A percentile compares a stretch with the other conserved stretches of the same genome.
phyloP scores from a whole-genome alignment of 2,797 vertebrate species.

The Hippopotamyrus pictus region DNA sequence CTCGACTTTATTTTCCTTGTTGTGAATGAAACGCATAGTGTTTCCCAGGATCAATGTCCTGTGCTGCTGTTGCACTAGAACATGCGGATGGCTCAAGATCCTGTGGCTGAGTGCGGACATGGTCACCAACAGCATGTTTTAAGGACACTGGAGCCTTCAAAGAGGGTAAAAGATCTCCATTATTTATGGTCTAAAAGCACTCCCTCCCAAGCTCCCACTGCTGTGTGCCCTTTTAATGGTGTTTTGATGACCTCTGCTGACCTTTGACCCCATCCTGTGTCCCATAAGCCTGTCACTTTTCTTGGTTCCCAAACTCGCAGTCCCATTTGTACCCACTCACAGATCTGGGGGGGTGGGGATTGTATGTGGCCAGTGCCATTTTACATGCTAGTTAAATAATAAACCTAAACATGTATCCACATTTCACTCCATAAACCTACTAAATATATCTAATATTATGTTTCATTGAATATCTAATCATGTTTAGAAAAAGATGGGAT shows the following conservation, averaged over 20 bases:
- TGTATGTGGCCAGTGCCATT: background rate
- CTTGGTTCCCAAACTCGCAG: background rate
- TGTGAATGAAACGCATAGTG: background rate
- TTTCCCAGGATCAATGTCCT: background rate
- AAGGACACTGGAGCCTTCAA: background rate
- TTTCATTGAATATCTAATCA: background rate
- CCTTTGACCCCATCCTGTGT: background rate
- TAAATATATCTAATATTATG: background rate
- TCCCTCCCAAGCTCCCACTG: background rate
- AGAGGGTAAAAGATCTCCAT: background rate
- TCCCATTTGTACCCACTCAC: background rate
- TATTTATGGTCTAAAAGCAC: constrained; percentile 10
- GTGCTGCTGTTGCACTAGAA: background rate
- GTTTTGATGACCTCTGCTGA: constrained; percentile 12
- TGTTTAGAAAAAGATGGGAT: background rate
- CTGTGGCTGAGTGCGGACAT: background rate
- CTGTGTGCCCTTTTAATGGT: background rate
- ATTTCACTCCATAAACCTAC: background rate
- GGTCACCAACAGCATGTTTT: background rate
- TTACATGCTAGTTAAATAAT: background rate
- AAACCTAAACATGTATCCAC: background rate
- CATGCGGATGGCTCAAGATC: background rate
- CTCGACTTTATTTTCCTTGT: background rate
- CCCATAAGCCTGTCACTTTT: background rate
- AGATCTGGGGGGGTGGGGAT: background rate